A percentile compares a stretch with the other conserved stretches of the same genome.
These are phyloP conservation scores for Plagodis pulveraria DNA, from an alignment of 2,888 invertebrate genomes.

Conservation along the genomic window DNA sequence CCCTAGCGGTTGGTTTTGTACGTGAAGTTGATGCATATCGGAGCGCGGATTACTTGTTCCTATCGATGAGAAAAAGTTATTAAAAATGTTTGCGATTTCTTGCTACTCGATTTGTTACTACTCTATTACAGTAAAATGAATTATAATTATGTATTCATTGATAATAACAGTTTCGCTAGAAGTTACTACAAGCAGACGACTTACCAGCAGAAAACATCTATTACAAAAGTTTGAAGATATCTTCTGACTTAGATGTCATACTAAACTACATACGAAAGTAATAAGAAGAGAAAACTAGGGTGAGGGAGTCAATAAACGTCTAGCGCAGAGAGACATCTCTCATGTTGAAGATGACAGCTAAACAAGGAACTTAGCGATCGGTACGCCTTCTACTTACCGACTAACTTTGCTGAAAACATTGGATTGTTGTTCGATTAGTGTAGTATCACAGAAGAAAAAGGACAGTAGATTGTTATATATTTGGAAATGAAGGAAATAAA, in stretches of 20 bases:
- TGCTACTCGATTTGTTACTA: too few relatives aligned
- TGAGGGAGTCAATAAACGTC: conserved; percentile 28
- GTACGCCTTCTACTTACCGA: conserved; percentile 23
- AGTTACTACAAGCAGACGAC: too few relatives aligned
- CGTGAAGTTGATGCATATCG: too few relatives aligned
- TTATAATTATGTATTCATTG: background rate
- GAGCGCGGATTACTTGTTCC: too few relatives aligned
- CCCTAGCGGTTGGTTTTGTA: too few relatives aligned
- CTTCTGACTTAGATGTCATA: conserved; percentile 12
- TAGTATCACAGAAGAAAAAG: too few relatives aligned
- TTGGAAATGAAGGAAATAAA: too few relatives aligned
- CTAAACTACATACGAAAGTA: conserved; percentile 21
- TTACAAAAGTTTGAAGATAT: conserved; percentile 19
- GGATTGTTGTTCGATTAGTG: conserved; percentile 17
- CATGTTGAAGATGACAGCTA: conserved; percentile 24
- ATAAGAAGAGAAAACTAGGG: conserved; percentile 24
- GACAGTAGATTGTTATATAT: too few relatives aligned
- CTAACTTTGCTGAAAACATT: conserved; percentile 23
- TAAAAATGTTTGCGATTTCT: too few relatives aligned
- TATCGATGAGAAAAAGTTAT: too few relatives aligned
- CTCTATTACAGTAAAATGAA: too few relatives aligned
- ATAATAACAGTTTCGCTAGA: background rate
- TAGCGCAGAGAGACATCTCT: conserved; percentile 17
- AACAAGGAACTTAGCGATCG: conserved; percentile 23
- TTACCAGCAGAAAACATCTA: conserved; percentile 6